Conservation (phyloP, 2,888 invertebrate genomes). For the Agriopis aurantiaria region DNA sequence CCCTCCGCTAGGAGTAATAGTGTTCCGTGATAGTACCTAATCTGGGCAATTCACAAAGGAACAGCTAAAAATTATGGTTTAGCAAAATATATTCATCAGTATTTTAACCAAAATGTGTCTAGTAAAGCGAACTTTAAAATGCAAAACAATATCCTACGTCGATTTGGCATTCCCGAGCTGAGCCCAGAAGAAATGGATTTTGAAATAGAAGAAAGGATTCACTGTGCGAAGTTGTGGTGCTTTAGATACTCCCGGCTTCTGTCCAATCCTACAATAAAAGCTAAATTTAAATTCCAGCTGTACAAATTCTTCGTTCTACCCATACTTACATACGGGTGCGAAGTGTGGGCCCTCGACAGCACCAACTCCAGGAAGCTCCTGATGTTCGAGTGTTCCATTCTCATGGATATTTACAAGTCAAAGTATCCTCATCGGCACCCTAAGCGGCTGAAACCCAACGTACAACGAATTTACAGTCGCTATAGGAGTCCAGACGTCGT, state of each 20-base stretch:
- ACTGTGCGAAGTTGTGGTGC: conserved; percentile 65
- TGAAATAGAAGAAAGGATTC: conserved; percentile 61
- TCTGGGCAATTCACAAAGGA: background rate
- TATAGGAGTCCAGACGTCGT: conserved; percentile 55
- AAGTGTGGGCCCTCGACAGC: conserved; percentile 62
- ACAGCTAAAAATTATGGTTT: conserved; percentile 7
- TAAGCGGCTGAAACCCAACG: conserved; percentile 53
- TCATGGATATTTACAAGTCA: conserved; percentile 66
- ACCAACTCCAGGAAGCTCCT: conserved; percentile 51
- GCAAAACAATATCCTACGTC: conserved; percentile 34
- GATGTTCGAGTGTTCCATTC: conserved; percentile 58
- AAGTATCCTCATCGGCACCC: conserved; percentile 58
- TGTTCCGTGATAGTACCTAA: too few relatives aligned
- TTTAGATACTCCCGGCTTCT: conserved; percentile 55
- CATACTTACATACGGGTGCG: conserved; percentile 69
- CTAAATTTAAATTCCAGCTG: conserved; percentile 58
- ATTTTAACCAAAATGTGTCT: conserved; percentile 13
- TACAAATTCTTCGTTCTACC: conserved; percentile 66
- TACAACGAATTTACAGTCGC: conserved; percentile 51
- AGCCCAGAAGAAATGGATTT: conserved; percentile 45
- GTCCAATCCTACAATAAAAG: conserved; percentile 51
- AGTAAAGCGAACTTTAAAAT: conserved; percentile 34
- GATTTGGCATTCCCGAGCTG: conserved; percentile 51
- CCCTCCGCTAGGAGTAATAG: too few relatives aligned
- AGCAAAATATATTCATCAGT: background rate